Percentiles rank a stretch among this genome's conserved stretches.
These are phyloP conservation scores for Cerastoderma edule DNA, from an alignment of 2,888 invertebrate genomes.

Conservation along the genomic window DNA sequence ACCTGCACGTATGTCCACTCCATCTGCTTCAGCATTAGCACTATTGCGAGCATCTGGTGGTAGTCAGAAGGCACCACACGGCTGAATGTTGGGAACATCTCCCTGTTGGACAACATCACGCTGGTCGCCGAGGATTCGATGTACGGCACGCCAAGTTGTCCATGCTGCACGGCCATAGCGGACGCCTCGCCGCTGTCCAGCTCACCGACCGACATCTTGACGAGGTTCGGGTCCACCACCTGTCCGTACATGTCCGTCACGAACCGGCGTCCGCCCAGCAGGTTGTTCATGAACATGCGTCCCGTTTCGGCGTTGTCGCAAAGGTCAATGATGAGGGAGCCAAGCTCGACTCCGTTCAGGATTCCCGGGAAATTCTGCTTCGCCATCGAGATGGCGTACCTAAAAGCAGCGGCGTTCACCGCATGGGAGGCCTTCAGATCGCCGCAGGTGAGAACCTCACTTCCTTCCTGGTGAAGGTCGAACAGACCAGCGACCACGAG, in stretches of 20 bases:
- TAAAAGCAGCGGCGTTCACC: constrained; percentile 72
- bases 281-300: constrained; percentile 67
- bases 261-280: constrained; percentile 66
- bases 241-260: constrained; percentile 58
- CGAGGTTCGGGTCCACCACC: constrained; percentile 66
- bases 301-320: constrained; percentile 68
- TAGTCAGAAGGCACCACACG: constrained; percentile 72
- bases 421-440: constrained; percentile 52
- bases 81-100: constrained; percentile 69
- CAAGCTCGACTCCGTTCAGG: constrained; percentile 67
- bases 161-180: constrained; percentile 82
- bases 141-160: constrained; percentile 85
- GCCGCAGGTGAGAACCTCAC: constrained; percentile 71
- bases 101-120: constrained; percentile 44
- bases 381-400: constrained; percentile 67
- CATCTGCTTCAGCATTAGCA: constrained; percentile 78
- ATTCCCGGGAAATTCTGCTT: constrained; percentile 52
- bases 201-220: constrained; percentile 71
- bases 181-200: constrained; percentile 61
- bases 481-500: constrained; percentile 72
- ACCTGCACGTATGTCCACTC: constrained; percentile 83
- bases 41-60: constrained; percentile 74
- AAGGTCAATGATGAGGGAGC: constrained; percentile 72
- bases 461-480: constrained; percentile 66
- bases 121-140: constrained; percentile 71